Evolutionary conservation across 2,113 vertebrate genomes (phyloP), one percentile per base, ranked within the genome.

Genomic region (Melanerpes aurifrons): DNA sequence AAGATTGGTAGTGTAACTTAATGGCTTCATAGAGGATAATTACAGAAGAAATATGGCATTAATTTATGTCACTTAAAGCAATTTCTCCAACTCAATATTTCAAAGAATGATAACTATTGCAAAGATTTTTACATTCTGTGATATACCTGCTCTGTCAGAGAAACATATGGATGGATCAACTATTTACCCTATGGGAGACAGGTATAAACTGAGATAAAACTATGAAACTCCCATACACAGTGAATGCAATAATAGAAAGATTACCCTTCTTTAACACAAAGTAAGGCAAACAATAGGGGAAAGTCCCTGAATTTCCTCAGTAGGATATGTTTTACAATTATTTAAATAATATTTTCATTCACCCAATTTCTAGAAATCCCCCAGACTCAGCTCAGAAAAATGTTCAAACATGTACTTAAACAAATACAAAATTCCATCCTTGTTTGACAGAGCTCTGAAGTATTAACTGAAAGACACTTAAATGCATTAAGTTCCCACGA

Each of bases 41-140:
- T 94, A 91, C 53, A 68, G 47, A 9, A 87, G 74, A 95, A 78
- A 82, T 59, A 69, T 59, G 43, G 3, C 82, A 92, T 92, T 80
- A 89, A 70, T 96, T 94, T 95, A 80, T 92, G 61, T 91, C 75
- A 88, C 31, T 93, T 93, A 82, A 14, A 86, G 61, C 74, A 91
- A 91, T 90, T 93, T 94, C 53, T n/a, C 2, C 43, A 77, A 45
- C 31, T 87, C 66, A 45, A 31, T 80, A 87, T 80, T 89, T 95
- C 78, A 86, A 85, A 80, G 43, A 92, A 92, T 29, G 28, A 87
- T 92, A 92, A 89, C 32, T 85, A 47, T 57, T 77, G 31, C 9
- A 71, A 87, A 92, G 43, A 77, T 22, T 89, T 78, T 87, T 48
- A 64, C 85, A 92, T 77, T 87, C 64, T 64, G 4, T 64, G 48